phyloP scores from a whole-genome alignment of 2,113 vertebrate genomes.

The Neotragus moschatus region DNA sequence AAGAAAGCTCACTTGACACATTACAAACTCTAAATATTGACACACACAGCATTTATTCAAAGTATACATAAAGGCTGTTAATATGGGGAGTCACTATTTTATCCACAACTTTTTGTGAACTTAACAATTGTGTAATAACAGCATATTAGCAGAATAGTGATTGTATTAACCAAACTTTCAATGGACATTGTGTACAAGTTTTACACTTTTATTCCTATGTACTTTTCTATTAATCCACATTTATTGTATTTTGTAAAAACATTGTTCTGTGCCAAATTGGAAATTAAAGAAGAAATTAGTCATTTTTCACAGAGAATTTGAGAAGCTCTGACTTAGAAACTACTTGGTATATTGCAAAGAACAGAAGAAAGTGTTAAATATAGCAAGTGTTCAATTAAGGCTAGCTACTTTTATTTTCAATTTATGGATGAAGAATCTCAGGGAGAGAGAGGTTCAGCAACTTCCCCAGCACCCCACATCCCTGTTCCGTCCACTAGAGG shows the following conservation, averaged over 20 bases:
- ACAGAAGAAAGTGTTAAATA: not conserved
- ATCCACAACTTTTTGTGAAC: not conserved
- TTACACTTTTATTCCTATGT: not conserved
- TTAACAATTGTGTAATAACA: not conserved
- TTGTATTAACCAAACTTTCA: not conserved
- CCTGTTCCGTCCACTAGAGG: not conserved
- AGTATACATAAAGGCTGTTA: not conserved
- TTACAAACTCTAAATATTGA: not conserved
- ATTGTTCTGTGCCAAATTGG: not conserved
- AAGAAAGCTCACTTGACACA: not conserved
- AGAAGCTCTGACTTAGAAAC: not conserved
- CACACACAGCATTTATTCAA: not conserved
- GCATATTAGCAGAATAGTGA: not conserved
- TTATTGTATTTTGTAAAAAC: not conserved
- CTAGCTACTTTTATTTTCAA: not conserved
- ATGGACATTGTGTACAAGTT: not conserved
- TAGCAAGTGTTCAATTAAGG: not conserved
- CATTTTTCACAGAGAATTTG: not conserved
- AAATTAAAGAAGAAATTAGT: not conserved
- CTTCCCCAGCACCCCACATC: not conserved
- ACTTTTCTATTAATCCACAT: not conserved
- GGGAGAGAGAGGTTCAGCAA: not conserved
- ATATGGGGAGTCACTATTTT: not conserved
- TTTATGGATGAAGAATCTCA: not conserved
- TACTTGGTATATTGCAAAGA: not conserved